Conservation (phyloP, 92 coral and sea anemone genomes). For the Phenganax stokvisi region DNA sequence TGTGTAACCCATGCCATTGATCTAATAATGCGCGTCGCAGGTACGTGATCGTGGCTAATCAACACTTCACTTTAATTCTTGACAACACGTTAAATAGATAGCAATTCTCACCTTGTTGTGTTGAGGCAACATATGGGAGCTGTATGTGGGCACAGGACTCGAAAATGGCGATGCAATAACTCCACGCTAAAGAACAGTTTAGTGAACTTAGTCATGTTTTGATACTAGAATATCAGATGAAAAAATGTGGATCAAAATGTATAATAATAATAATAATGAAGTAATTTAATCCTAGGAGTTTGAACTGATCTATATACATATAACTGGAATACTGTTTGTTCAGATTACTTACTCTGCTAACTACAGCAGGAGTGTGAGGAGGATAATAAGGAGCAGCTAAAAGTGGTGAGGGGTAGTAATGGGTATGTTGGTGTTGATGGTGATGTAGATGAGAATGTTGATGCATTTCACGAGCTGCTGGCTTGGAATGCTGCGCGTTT, state of each 20-base stretch:
- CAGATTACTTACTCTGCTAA: conserved; percentile 9
- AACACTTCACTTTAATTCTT: no score
- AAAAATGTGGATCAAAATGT: no score
- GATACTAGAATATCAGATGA: no score
- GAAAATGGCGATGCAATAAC: conserved; percentile 29
- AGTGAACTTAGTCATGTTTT: no score
- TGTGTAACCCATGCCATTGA: no score
- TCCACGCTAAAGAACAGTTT: conserved; percentile 16
- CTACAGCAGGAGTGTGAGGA: conserved; percentile 58
- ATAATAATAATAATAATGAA: not conserved
- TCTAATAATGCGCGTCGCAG: no score
- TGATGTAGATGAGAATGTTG: conserved; percentile 91
- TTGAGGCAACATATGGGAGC: conserved; percentile 6
- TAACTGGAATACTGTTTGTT: no score
- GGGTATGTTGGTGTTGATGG: conserved; percentile 94
- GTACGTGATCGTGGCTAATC: no score
- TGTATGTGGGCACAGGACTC: conserved; percentile 18
- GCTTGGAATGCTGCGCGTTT: conserved; percentile 26
- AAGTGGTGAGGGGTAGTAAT: conserved; percentile 57
- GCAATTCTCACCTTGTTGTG: conserved; percentile 13
- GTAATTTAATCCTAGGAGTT: not conserved
- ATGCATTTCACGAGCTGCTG: conserved; percentile 70
- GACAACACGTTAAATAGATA: not conserved
- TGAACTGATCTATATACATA: not conserved
- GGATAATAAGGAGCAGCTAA: conserved; percentile 61